Evolutionary conservation across 2,888 invertebrate genomes (phyloP), one percentile per base, ranked within the genome.

Genomic region (Lysandra bellargus): DNA sequence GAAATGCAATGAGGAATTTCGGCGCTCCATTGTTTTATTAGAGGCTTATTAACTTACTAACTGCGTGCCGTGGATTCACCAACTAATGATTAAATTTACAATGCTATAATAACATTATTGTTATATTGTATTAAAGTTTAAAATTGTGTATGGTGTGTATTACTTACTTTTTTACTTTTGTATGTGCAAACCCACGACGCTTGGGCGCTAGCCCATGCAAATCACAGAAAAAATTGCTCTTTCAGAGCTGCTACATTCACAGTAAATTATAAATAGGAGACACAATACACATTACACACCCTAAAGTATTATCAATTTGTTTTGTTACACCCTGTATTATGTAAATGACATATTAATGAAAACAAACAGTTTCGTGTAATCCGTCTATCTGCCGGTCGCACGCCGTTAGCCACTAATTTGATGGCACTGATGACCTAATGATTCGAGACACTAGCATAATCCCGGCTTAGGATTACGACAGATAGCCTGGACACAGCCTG

Each of bases 321-420:
- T 49, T 12, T 7, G 2, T 49, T 49, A 49, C 49, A 49, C 9
- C 49, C 9, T 49, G 49, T 49, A 9, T 49, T 49, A 79, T 79
- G 61, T 30, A 61, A 75, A 79, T 79, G 30, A 60, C 30, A 49
- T 75, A 75, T 57, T 79, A 64, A 74, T 75, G 30, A 30, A 79
- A 61, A 79, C 79, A 79, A 79, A 73, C 60, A 23, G 23, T 12
- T 9, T 30, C 77, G 33, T 78, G 81, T 87, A 84, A 84, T 83
- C 84, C 82, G 83, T 84, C 82, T 84, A 84, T 85, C 82, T 81
- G 83, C 80, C 81, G 83, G 85, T 87, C 86, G 87, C 86, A 87
- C 86, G 80, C 85, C 87, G 85, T 85, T 83, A 83, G 81, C 72
- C 81, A 81, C 80, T 82, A 84, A 87, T 85, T 85, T 83, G 82